Base-by-base conservation (phyloP, 2,888 invertebrate genomes). In the Synanthedon myopaeformis region DNA sequence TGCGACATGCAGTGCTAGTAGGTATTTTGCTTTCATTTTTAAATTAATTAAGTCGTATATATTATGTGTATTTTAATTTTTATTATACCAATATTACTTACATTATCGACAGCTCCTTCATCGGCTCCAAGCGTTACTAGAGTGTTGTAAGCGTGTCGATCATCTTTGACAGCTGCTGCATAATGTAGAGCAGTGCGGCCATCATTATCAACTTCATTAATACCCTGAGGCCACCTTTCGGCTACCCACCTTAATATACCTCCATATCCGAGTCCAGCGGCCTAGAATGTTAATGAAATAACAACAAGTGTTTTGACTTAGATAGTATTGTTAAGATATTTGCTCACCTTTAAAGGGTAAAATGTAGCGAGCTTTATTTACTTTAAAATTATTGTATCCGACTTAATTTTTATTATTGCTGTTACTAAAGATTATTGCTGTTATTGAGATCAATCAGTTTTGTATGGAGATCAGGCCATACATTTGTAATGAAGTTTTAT, bases 121-220 rank as follows among this genome's bases (percentile, higher is more conserved):
- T 96, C 95, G 17, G 96, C 95, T 41, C 97, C 97, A 23, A 93
- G 89, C 60, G 91, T 91, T 41, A 94, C 90, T 11, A 98, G 89
- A 54, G 94, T 90, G 66, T 94, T 91, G 70, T 92, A 96, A 67
- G 93, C 92, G 60, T 92, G 89, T 59, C 91, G 92, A 53, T 93
- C 93, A 65, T 96, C 95, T 72, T 93, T 93, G 23, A 92, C 87
- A 12, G 93, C 90, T 2, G 95, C 95, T 0, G 96, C 94, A 79
- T 95, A 97, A 80, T 97, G 97, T 51, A 97, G 81, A 0, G 97
- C 93, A 0, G 96, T 96, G 61, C 95, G 90, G 19, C 96, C 96
- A 57, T 96, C 94, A 67, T 91, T 91, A 78, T 97, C 97, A 14
- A 89, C 83, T 42, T 91, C 90, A 52, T 90, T 90, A 28, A 93